Conservation (phyloP, 2,797 vertebrate genomes). For the Enteromius radiatus region DNA sequence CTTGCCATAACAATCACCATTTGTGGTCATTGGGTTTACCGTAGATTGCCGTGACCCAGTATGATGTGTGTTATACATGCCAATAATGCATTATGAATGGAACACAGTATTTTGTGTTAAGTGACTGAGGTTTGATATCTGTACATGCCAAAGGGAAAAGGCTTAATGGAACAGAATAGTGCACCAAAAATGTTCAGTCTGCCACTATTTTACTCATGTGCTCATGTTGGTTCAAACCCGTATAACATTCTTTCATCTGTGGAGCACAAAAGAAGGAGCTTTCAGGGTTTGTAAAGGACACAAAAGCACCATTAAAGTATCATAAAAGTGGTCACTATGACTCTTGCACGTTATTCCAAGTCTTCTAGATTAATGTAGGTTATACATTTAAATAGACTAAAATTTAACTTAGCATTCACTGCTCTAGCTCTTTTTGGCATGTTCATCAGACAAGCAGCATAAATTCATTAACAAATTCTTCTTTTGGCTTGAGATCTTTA, state of each 20-base stretch:
- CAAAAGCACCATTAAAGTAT: not conserved
- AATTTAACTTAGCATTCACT: not conserved
- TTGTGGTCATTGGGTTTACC: conserved; percentile 49
- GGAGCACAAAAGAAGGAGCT: not conserved
- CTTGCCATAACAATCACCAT: conserved; percentile 54
- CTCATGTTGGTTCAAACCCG: not conserved
- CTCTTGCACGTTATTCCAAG: not conserved
- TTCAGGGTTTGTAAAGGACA: not conserved
- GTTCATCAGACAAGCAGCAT: not conserved
- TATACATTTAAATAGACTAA: not conserved
- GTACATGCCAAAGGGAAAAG: conserved; percentile 11
- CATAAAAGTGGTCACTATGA: conserved; percentile 1
- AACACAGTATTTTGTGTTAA: conserved; percentile 23
- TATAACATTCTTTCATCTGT: not conserved
- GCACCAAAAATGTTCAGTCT: not conserved
- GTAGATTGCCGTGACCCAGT: conserved; percentile 23
- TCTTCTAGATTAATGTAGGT: not conserved
- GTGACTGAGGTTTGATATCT: conserved; percentile 27
- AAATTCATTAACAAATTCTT: not conserved
- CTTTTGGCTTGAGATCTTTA: not conserved
- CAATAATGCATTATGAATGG: conserved; percentile 56
- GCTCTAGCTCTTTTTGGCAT: not conserved
- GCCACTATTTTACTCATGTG: not conserved
- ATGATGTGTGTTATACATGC: conserved; percentile 58
- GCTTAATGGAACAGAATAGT: conserved; percentile 18